These are phyloP conservation scores for Homalodisca vitripennis DNA, from an alignment of 1,140 invertebrate species.

Conservation along the genomic window DNA sequence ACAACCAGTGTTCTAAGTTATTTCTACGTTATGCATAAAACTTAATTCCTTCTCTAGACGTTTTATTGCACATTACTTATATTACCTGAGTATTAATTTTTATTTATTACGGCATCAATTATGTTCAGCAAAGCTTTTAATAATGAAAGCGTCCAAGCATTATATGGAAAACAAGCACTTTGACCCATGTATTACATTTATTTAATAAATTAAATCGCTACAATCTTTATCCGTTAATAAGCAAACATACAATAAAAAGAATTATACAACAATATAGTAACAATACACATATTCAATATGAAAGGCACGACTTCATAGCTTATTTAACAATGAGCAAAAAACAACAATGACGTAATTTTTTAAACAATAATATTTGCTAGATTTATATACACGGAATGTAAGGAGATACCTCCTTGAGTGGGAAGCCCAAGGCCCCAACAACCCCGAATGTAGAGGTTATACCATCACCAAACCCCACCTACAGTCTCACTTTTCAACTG, in stretches of 20 bases:
- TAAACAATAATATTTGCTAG: conserved; percentile 18
- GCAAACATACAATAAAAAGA: conserved; percentile 8
- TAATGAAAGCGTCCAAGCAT: neutral
- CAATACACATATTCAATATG: neutral
- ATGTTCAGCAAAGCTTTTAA: too few species aligned
- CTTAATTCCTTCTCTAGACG: too few species aligned
- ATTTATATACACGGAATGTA: conserved; percentile 22
- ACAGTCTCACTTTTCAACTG: too few species aligned
- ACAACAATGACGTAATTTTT: conserved; percentile 12
- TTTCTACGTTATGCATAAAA: too few species aligned
- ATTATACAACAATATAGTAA: neutral
- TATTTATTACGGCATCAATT: neutral
- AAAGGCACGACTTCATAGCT: neutral
- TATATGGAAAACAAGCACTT: neutral
- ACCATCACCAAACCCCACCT: conserved; percentile 1
- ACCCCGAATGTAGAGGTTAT: neutral
- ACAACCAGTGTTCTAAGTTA: too few species aligned
- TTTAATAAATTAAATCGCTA: neutral
- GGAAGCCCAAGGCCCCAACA: too few species aligned
- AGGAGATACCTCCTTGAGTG: too few species aligned
- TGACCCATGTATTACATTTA: neutral
- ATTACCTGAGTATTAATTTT: too few species aligned
- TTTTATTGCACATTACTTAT: too few species aligned
- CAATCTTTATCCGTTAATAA: neutral
- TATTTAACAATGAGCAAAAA: neutral